Base-by-base conservation (phyloP, 2,113 vertebrate species). In the Corynorhinus townsendii region DNA sequence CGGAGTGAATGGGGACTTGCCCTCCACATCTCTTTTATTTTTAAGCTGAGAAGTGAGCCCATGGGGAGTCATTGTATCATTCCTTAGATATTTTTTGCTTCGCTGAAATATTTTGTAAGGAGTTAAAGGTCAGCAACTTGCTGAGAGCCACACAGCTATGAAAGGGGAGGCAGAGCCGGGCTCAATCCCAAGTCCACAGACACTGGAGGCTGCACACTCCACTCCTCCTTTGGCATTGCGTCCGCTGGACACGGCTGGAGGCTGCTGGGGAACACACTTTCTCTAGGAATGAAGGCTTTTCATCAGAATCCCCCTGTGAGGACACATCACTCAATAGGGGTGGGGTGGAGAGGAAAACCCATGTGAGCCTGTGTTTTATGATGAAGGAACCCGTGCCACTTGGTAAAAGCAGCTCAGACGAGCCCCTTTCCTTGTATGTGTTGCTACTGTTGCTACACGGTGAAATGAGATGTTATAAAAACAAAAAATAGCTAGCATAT, bases 401-500 rank as follows among this genome's bases (percentile, higher is more conserved):
- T 11, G n/a, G 26, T 30, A n/a, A 59, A 66, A 35, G 38, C 54
- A 38, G 5, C 38, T 89, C 47, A 79, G n/a, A 28, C 1, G 59
- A 71, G 22, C 35, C 77, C 43, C 68, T 28, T 86, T 81, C 11
- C 7, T 79, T 12, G 28, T 47, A 30, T 30, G 10, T 80, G 73
- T 19, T 62, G 35, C 52, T 47, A 1, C 20, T 4, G 43, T 69
- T 56, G 2, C 24, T 3, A 19, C 71, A 77, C 33, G 62, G 43
- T 54, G 30, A 11, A 90, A 77, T 0, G 0, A 88, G 45, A 35
- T 45, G 87, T 71, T 85, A 79, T 45, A 91, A 49, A 77, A 59
- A 81, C n/a, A n/a, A n/a, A 89, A 77, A 71, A 81, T 45, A 77
- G n/a, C 47, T 90, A 28, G 30, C 43, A 47, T 96, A 90, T 75